Base-by-base conservation (phyloP, 2,797 vertebrate species). In the Denticeps clupeoides region DNA sequence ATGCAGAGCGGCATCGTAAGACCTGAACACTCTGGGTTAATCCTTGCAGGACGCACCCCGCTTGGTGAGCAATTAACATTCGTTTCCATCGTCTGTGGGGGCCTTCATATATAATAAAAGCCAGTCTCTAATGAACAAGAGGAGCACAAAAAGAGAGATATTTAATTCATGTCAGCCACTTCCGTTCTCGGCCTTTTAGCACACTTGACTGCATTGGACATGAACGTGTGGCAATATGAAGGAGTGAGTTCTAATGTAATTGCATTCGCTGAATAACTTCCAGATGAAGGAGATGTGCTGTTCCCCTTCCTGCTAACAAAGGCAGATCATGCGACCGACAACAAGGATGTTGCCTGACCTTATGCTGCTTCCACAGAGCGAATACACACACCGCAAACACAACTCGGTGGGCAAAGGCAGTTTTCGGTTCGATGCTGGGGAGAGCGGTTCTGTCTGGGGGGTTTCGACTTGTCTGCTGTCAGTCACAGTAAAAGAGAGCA, bases 111-210 rank as follows among this genome's bases (percentile, higher is more conserved):
- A 74, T 77, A 71, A 79, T 63, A 55, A 67, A 64, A 67, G 68
- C 56, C 62, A 68, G 66, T 60, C 37, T 48, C 53, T 53, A 69
- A 73, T 75, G 73, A 76, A 67, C 59, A 65, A 55, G 59, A 59
- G 60, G 58, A 46, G 58, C 59, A 75, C 59, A 64, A 78, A 48
- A 25, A 37, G 29, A 64, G 64, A 63, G 65, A 79, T 82, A 71
- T 83, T 82, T 84, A 76, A 82, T 82, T 79, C 70, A 81, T 77
- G 76, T 70, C 70, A 67, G 64, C 54, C 46, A 45, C 51, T 51
- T 69, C 62, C 64, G 51, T 66, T 73, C 64, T 58, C 71, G 74
- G 69, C 79, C 71, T 71, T 75, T 78, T 68, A 63, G 65, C 68
- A 75, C 77, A 77, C 77, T 72, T 77, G 73, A 74, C 67, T 78